Percentiles rank a stretch among this genome's conserved stretches.
Evolutionary conservation across 2,888 invertebrate species (phyloP).

Genomic region (Lepas anatifera): DNA sequence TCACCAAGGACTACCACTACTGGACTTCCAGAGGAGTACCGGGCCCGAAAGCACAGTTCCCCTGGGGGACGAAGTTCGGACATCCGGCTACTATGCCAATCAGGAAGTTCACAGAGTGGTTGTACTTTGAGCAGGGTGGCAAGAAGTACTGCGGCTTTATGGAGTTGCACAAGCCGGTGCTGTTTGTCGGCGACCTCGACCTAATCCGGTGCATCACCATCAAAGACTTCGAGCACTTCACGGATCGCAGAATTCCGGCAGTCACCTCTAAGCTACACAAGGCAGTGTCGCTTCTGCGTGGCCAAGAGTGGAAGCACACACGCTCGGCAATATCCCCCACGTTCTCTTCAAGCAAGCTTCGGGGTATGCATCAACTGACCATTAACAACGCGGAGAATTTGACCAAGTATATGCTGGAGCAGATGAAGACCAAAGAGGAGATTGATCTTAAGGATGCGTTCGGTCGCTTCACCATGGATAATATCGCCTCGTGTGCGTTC

Average conservation of each 20-base stretch:
- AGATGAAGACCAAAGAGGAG: not conserved
- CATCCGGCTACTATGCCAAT: no score
- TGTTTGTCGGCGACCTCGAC: not conserved
- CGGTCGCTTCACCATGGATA: constrained; percentile 8
- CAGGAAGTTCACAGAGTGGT: not conserved
- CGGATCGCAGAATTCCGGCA: not conserved
- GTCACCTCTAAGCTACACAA: no score
- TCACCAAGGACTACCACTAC: not conserved
- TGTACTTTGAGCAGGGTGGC: not conserved
- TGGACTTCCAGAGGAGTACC: not conserved
- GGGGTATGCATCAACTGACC: not conserved
- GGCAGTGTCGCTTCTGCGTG: no score
- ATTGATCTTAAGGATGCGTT: not conserved
- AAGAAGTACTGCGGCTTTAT: not conserved
- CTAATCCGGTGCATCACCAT: not conserved
- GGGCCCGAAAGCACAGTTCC: not conserved
- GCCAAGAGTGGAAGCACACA: not conserved
- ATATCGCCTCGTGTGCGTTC: constrained; percentile 7
- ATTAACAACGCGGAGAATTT: not conserved
- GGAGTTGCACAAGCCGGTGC: not conserved
- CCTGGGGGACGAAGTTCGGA: not conserved
- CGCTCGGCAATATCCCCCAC: not conserved
- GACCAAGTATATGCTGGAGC: not conserved
- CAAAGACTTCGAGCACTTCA: not conserved
- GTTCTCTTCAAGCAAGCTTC: constrained; percentile 2